Percentiles rank a stretch among this genome's conserved stretches.
Conservation (phyloP, 2,888 invertebrate genomes). For the Ganaspis brasiliensis region DNA sequence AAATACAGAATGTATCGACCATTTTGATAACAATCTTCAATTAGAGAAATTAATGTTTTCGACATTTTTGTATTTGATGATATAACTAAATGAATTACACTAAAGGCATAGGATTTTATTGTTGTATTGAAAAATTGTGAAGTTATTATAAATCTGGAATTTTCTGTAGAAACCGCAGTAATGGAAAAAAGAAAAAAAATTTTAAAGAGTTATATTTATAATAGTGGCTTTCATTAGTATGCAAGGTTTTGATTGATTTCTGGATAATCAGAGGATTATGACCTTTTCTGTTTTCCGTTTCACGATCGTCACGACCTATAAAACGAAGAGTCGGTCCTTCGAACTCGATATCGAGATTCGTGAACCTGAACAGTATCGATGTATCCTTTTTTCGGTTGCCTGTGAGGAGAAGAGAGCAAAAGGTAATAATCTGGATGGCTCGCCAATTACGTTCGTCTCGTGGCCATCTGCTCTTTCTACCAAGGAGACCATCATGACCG, state of each 20-base stretch:
- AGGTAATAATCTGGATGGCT: slow-evolving; percentile 58
- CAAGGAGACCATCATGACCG: slow-evolving; percentile 67
- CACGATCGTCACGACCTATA: slow-evolving; percentile 15
- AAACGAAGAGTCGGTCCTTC: slow-evolving; percentile 38
- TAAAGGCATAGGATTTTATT: too few species aligned
- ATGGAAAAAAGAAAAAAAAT: too few species aligned
- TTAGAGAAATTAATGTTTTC: too few species aligned
- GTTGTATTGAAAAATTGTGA: too few species aligned
- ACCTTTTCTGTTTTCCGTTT: slow-evolving; percentile 14
- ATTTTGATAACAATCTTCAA: too few species aligned
- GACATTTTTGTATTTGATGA: too few species aligned
- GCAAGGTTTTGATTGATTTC: slow-evolving; percentile 11
- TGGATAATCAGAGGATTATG: slow-evolving; percentile 12
- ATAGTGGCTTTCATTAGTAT: not conserved
- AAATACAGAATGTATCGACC: too few species aligned
- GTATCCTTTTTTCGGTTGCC: slow-evolving; percentile 50
- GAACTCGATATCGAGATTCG: slow-evolving; percentile 49
- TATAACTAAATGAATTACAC: too few species aligned
- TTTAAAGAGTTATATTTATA: too few species aligned
- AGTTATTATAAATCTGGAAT: too few species aligned
- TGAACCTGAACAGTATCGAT: slow-evolving; percentile 46
- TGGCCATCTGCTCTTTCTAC: slow-evolving; percentile 77
- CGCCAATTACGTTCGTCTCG: slow-evolving; percentile 79
- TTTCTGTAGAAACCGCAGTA: too few species aligned
- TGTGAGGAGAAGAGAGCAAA: slow-evolving; percentile 45